phyloP scores from a whole-genome alignment of 2,113 vertebrate genomes.

The Parus major region DNA sequence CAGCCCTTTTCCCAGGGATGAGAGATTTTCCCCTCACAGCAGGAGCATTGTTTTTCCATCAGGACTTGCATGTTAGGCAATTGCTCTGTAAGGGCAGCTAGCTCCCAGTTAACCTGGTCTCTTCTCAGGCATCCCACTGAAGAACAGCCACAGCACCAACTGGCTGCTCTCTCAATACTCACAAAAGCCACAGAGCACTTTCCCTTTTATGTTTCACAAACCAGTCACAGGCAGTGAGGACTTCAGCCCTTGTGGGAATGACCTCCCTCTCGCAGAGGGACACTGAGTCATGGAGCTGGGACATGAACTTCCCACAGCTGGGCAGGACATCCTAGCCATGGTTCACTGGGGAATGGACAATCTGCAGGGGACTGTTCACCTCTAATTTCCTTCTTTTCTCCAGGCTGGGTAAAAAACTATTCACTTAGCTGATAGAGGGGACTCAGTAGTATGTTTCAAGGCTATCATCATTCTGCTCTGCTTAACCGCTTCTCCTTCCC shows the following conservation, averaged over 20 bases:
- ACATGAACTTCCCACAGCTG: not conserved
- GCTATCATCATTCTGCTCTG: not conserved
- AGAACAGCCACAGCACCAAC: not conserved
- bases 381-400: not conserved
- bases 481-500: not conserved
- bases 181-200: accelerated
- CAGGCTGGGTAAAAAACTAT: not conserved
- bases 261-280: not conserved
- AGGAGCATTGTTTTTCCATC: not conserved
- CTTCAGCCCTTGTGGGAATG: not conserved
- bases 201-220: not conserved
- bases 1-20: not conserved
- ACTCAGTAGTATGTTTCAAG: not conserved
- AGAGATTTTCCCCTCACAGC: not conserved
- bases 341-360: not conserved
- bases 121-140: not conserved
- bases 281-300: accelerated
- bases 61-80: not conserved
- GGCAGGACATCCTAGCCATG: not conserved
- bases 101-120: not conserved
- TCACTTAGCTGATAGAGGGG: not conserved
- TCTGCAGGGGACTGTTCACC: not conserved
- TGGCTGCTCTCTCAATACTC: not conserved
- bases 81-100: not conserved
- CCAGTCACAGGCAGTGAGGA: not conserved